Evolutionary conservation across 2,888 invertebrate species (phyloP), one percentile per base, ranked within the genome.

Genomic region (Eupithecia subfuscata): DNA sequence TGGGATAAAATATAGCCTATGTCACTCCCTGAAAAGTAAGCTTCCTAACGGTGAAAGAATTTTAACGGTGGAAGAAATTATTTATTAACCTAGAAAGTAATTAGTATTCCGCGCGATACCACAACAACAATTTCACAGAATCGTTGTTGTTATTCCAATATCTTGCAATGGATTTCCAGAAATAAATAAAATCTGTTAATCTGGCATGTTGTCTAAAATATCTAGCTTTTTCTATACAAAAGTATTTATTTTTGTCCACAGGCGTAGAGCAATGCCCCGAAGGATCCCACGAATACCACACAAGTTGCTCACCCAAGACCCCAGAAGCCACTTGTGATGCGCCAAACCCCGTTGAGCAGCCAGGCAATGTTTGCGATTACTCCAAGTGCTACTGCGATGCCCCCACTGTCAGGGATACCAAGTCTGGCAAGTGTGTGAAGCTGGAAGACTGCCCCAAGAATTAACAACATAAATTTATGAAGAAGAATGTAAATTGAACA

Each of bases 201-300:
- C 45, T 45, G 18, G 45, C 16, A 45, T 18, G 5, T 45, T 14
- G 18, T 45, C 6, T 45, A 3, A 16, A 45, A 45, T 11, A 45
- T 18, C 5, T 45, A 6, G 45, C 45, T 16, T 45, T 45, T 18
- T 18, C 4, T 45, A 45, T 45, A 45, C 45, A 45, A 16, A 45
- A 2, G 16, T 45, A 1, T n/a, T 52, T 22, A n/a, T 25, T 34
- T 64, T 30, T 11, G 5, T 52, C 16, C 48, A 12, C 71, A 81
- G 80, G 80, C 69, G 14, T 37, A 1, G n/a, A 52, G 25, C 74
- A 76, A 43, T 78, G 81, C 6, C 77, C 78, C 9, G 76, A 56
- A 64, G 79, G 79, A 2, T n/a, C 37, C 2, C 65, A 4, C 40
- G 37, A 67, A 40, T 67, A n/a, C 65, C 37, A 34, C 40, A 37